phyloP scores from a whole-genome alignment of 2,888 invertebrate genomes.

The Macrosiphum euphorbiae region DNA sequence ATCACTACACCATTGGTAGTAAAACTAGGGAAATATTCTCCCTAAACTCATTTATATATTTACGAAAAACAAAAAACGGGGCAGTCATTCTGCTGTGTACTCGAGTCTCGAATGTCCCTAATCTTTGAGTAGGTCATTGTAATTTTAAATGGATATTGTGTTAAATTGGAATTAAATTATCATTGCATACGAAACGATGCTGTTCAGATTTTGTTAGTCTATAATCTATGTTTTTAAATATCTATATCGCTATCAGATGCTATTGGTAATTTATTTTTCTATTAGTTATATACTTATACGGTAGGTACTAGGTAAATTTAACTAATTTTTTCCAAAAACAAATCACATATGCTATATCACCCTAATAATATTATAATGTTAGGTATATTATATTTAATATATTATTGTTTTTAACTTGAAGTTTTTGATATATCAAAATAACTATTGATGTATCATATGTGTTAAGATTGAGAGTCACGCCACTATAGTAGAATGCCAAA shows the following conservation, averaged over 20 bases:
- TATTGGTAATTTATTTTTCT: background rate
- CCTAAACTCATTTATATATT: background rate
- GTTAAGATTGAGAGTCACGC: no score
- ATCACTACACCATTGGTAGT: background rate
- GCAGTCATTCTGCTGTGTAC: background rate
- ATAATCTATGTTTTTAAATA: background rate
- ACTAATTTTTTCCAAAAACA: background rate
- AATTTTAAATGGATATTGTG: background rate
- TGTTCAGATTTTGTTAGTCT: background rate
- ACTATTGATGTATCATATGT: no score
- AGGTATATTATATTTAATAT: no score
- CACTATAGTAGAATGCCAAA: no score
- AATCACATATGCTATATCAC: background rate
- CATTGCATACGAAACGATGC: background rate
- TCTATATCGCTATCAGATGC: background rate
- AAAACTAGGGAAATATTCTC: background rate
- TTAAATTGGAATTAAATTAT: background rate
- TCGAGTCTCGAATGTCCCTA: background rate
- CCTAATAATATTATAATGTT: no score
- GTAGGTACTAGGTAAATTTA: background rate
- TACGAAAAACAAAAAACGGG: background rate
- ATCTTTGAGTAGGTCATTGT: background rate
- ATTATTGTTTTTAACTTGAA: no score
- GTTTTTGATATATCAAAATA: no score
- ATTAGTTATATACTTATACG: background rate